Percentiles rank a stretch among this genome's conserved stretches.
Conservation (phyloP, 2,113 vertebrate genomes). For the Centropus bengalensis region DNA sequence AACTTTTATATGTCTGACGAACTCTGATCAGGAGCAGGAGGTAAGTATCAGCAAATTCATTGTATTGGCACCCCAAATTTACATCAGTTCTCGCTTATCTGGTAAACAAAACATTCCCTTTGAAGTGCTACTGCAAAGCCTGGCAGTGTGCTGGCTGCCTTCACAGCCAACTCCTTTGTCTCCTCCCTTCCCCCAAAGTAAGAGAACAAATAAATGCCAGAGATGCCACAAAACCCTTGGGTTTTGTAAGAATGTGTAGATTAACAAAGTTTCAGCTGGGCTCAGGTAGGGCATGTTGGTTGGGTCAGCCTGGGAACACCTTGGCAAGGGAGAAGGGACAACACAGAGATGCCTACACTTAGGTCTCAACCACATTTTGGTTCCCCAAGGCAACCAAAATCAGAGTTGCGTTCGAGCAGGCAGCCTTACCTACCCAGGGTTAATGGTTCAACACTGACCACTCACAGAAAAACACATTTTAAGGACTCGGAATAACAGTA, state of each 20-base stretch:
- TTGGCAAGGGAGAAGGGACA: not conserved
- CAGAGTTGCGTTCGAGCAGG: not conserved
- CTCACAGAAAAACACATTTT: not conserved
- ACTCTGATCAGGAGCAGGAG: not conserved
- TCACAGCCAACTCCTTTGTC: slow-evolving; percentile 68
- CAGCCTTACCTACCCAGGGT: not conserved
- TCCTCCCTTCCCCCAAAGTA: slow-evolving; percentile 60
- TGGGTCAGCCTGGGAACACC: not conserved
- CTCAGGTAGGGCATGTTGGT: not conserved
- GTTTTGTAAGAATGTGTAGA: slow-evolving; percentile 62
- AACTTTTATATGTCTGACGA: not conserved
- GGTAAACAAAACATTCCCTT: slow-evolving; percentile 41
- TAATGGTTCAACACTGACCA: not conserved
- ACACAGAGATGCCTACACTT: rapidly evolving
- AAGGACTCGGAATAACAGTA: not conserved
- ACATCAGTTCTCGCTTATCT: slow-evolving; percentile 26
- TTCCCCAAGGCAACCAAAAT: not conserved
- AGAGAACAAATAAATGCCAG: slow-evolving; percentile 69
- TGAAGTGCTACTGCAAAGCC: slow-evolving; percentile 34
- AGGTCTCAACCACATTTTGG: not conserved
- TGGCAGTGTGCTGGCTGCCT: slow-evolving; percentile 14
- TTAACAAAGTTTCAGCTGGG: not conserved
- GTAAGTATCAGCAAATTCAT: not conserved
- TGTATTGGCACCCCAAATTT: slow-evolving; percentile 23
- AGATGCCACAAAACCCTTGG: slow-evolving; percentile 63